These are phyloP conservation scores for Ibidorhyncha struthersii DNA, from an alignment of 2,113 vertebrate species.

Conservation along the genomic window DNA sequence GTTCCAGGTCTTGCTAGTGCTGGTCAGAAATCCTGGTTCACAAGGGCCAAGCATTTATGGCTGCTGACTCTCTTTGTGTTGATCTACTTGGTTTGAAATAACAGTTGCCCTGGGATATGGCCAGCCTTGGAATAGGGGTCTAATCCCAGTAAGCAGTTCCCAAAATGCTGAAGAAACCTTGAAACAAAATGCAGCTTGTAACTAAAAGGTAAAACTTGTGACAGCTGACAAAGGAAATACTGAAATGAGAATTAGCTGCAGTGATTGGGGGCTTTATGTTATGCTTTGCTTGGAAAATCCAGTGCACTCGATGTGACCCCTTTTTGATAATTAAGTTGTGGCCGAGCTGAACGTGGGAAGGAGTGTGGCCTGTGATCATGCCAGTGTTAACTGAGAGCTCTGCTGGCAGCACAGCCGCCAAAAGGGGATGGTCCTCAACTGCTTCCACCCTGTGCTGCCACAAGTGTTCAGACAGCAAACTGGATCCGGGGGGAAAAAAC, in stretches of 20 bases:
- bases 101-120: neutral
- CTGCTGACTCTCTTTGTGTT: neutral
- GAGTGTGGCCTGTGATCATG: neutral
- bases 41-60: neutral
- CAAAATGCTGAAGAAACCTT: neutral
- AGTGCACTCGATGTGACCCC: neutral
- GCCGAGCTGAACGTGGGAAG: neutral
- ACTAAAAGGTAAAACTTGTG: neutral
- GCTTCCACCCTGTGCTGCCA: neutral
- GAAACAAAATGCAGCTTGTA: constrained; percentile 9
- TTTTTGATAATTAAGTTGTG: constrained; percentile 2
- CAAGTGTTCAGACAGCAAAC: rapidly evolving
- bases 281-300: constrained; percentile 3
- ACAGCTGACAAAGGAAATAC: neutral
- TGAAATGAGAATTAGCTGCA: neutral
- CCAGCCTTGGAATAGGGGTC: neutral
- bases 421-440: neutral
- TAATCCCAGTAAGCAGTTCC: neutral
- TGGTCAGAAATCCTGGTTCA: neutral
- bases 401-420: neutral
- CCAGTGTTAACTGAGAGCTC: neutral
- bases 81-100: neutral
- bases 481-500: neutral
- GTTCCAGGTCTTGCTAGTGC: neutral
- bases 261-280: neutral